A percentile compares a stretch with the other conserved stretches of the same genome.
These are phyloP conservation scores for Periophthalmodon schlosseri DNA, from an alignment of 2,113 vertebrate genomes.

Conservation along the genomic window DNA sequence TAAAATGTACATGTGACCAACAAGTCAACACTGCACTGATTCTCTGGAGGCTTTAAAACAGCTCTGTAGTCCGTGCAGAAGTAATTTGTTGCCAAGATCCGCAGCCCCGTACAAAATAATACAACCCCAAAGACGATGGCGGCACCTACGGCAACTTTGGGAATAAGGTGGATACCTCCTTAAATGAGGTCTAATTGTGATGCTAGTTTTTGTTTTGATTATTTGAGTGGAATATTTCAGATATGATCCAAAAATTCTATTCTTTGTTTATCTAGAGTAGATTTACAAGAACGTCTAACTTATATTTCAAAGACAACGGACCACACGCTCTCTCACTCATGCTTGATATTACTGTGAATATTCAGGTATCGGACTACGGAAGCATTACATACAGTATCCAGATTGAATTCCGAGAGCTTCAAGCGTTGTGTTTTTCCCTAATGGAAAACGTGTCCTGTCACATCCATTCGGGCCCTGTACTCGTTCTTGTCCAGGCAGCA, in stretches of 20 bases:
- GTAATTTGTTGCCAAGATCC: too few species aligned
- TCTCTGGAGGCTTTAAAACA: too few species aligned
- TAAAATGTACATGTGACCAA: too few species aligned
- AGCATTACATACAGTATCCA: background rate
- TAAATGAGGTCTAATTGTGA: too few species aligned
- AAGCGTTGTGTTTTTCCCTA: background rate
- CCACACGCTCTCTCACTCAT: background rate
- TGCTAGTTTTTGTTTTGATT: too few species aligned
- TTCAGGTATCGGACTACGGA: background rate
- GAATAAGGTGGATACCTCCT: too few species aligned
- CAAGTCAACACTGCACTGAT: too few species aligned
- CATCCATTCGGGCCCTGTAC: background rate
- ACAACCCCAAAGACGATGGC: too few species aligned
- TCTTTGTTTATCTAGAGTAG: background rate
- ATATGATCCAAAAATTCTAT: background rate
- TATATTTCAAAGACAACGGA: background rate
- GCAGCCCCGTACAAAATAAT: too few species aligned
- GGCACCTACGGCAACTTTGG: too few species aligned
- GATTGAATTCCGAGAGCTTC: background rate
- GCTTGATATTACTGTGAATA: background rate
- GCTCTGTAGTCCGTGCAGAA: too few species aligned
- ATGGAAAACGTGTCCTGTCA: constrained; percentile 3
- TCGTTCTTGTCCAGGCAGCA: background rate
- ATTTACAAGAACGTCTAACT: background rate
- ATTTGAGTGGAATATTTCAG: too few species aligned